phyloP scores from a whole-genome alignment of 2,888 invertebrate species.

The Cabera pusaria region DNA sequence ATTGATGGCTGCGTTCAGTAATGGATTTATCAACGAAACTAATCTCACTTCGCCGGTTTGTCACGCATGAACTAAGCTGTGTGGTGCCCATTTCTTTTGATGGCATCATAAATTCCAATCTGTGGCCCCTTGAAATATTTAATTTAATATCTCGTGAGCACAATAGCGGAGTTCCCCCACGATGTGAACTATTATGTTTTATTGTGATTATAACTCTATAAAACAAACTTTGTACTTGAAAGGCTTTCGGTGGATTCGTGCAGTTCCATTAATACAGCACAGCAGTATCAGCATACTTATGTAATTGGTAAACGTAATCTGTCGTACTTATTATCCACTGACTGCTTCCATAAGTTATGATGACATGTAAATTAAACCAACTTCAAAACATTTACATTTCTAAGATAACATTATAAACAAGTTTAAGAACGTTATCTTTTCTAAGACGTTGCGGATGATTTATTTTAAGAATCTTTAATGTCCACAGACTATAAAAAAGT shows the following conservation, averaged over 20 bases:
- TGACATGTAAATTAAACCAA: too few relatives aligned
- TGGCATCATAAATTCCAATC: conserved; percentile 34
- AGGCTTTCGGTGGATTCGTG: conserved; percentile 23
- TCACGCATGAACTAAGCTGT: conserved; percentile 20
- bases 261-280: conserved; percentile 23
- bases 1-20: conserved; percentile 21
- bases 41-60: conserved; percentile 24
- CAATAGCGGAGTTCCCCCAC: conserved; percentile 30
- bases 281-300: too few relatives aligned
- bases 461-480: too few relatives aligned
- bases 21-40: conserved; percentile 24
- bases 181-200: conserved; percentile 29
- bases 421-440: too few relatives aligned
- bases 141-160: conserved; percentile 29
- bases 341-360: too few relatives aligned
- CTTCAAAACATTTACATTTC: too few relatives aligned
- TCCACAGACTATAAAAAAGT: too few relatives aligned
- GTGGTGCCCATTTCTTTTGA: conserved; percentile 24
- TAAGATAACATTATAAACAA: too few relatives aligned
- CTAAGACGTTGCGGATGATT: too few relatives aligned
- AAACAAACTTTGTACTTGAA: conserved; percentile 28
- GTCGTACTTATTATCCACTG: too few relatives aligned
- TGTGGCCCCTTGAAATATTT: conserved; percentile 30
- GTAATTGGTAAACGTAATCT: too few relatives aligned
- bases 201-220: too few relatives aligned